Percentiles rank a stretch among this genome's conserved stretches.
These are phyloP conservation scores for Sciaenops ocellatus DNA, from an alignment of 2,797 vertebrate species.

Conservation along the genomic window DNA sequence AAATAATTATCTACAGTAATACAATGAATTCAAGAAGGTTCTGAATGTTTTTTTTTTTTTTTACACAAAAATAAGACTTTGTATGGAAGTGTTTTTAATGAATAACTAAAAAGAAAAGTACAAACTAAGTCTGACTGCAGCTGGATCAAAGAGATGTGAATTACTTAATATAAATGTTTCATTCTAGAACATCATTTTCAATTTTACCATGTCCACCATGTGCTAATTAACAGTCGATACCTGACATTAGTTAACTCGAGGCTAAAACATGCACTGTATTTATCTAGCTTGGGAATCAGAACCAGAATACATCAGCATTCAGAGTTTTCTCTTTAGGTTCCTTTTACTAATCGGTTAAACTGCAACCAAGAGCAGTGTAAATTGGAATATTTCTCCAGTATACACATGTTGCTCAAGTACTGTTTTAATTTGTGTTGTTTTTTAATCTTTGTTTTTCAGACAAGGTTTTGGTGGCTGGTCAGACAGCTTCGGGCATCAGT, in stretches of 20 bases:
- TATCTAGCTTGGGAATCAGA: not conserved
- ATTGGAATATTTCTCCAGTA: not conserved
- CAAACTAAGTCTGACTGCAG: not conserved
- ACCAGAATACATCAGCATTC: not conserved
- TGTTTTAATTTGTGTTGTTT: slow-evolving; percentile 18
- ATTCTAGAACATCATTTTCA: slow-evolving; percentile 15
- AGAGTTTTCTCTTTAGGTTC: not conserved
- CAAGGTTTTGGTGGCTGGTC: slow-evolving; percentile 92
- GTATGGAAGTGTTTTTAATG: slow-evolving; percentile 3
- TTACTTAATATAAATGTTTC: slow-evolving; percentile 29
- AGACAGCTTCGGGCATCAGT: slow-evolving; percentile 92
- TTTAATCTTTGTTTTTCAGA: slow-evolving; percentile 64
- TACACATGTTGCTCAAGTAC: slow-evolving; percentile 3
- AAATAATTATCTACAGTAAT: not conserved
- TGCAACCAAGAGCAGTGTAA: slow-evolving; percentile 18
- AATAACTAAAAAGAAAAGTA: slow-evolving; percentile 1
- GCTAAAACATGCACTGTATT: slow-evolving; percentile 6
- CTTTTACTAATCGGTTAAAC: slow-evolving; percentile 2
- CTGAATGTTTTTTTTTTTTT: not conserved
- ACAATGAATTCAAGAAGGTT: slow-evolving; percentile 5
- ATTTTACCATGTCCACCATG: slow-evolving; percentile 20
- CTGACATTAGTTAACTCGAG: slow-evolving; percentile 8
- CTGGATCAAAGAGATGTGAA: slow-evolving; percentile 29
- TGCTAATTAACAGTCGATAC: slow-evolving; percentile 31
- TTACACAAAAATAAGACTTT: slow-evolving; percentile 3